These are phyloP conservation scores for Anas platyrhynchos DNA, from an alignment of 2,113 vertebrate genomes.

Conservation along the genomic window DNA sequence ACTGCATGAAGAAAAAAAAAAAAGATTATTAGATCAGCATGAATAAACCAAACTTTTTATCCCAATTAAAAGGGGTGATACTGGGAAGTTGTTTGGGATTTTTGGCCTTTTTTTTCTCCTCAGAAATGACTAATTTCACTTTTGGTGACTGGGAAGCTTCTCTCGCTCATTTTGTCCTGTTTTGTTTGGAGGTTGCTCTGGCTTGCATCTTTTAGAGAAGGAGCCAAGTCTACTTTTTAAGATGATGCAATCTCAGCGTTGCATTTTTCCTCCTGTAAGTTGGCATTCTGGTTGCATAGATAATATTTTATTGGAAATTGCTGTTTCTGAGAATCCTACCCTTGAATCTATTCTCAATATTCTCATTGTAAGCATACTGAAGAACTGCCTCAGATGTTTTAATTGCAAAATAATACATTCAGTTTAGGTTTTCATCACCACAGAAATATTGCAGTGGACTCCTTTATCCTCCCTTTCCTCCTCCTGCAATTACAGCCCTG, in stretches of 20 bases:
- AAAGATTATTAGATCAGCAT: slow-evolving; percentile 20
- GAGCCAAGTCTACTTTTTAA: background rate
- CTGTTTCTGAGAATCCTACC: background rate
- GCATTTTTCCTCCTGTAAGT: background rate
- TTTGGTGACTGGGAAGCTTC: background rate
- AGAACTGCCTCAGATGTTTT: background rate
- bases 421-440: background rate
- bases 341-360: background rate
- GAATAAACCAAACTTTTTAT: slow-evolving; percentile 8
- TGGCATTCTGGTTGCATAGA: background rate
- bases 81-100: background rate
- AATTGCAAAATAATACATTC: background rate
- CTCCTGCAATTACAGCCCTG: background rate
- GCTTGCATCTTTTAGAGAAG: background rate
- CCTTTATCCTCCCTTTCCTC: background rate
- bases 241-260: background rate
- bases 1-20: background rate
- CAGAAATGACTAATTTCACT: background rate
- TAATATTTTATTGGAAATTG: background rate
- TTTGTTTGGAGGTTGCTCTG: background rate
- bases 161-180: background rate
- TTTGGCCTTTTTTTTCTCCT: no score
- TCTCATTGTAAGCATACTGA: background rate
- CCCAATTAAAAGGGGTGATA: background rate
- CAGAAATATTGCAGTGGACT: background rate